Evolutionary conservation across 2,113 vertebrate genomes (phyloP), one percentile per base, ranked within the genome.

Genomic region (Pseudopodoces humilis): DNA sequence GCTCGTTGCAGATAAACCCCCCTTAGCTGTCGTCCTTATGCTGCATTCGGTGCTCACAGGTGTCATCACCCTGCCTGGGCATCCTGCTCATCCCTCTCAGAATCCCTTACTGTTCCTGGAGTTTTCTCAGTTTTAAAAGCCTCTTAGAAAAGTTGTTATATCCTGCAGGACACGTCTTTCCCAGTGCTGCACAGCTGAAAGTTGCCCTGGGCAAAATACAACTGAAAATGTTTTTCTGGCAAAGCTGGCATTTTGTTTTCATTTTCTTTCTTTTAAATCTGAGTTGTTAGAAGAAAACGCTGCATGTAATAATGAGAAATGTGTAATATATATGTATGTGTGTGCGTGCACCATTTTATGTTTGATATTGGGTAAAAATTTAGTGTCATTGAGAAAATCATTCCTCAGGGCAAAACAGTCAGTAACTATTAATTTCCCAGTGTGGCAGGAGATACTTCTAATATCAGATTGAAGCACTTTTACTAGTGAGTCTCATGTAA

Each of bases 1-100:
- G 37, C 80, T 69, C 11, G 3, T 24, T 56, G 68, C 55, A 86
- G 80, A 53, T 67, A 91, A 86, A 55, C 6, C 52, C 76, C 4
- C 15, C 19, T 39, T 8, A n/a, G 65, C 0, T 39, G 77, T 25
- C 0, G 0, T 44, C 55, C 7, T 0, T 4, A 1, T 0, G 0
- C 22, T 49, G 7, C 0, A 1, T 14, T 25, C 2, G 0, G 35
- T 19, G n/a, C 67, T 88, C 5, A 0, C 49, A 41, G 79, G 69
- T 60, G 50, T 53, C 10, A 1, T 46, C 5, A 1, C 30, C 44
- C 59, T 41, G 47, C 23, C 83, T 52, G 62, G 37, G 43, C 41
- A 64, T 24, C 41, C 0, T 9, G 30, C 43, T 33, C 62, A 16
- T 56, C 37, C 62, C 59, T 2, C 47, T 44, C 56, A 43, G 47